Conservation (phyloP, 2,797 vertebrate species). For the Antrozous pallidus region DNA sequence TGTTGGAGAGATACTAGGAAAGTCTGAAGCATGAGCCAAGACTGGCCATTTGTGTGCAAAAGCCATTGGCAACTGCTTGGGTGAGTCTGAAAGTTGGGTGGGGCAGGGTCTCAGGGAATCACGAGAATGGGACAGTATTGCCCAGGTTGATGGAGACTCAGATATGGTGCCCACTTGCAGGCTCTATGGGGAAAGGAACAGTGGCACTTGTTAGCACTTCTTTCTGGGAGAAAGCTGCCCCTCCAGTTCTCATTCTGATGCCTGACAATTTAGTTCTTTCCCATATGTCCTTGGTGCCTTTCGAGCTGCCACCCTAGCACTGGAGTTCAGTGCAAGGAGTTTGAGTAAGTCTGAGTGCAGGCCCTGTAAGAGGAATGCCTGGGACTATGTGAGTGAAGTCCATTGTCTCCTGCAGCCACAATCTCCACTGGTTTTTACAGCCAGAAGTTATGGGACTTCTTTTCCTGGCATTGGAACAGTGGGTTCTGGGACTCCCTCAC, state of each 20-base stretch:
- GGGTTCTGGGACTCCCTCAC: background rate
- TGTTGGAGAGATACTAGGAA: background rate
- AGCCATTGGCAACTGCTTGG: background rate
- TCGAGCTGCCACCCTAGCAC: background rate
- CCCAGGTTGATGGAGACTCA: background rate
- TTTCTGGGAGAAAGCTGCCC: background rate
- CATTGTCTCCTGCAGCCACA: background rate
- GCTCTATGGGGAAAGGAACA: background rate
- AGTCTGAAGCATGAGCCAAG: background rate
- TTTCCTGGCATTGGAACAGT: background rate
- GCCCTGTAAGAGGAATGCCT: background rate
- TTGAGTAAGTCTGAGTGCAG: background rate
- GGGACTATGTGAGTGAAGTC: background rate
- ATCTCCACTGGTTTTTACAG: background rate
- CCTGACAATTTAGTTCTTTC: background rate
- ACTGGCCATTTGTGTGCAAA: background rate
- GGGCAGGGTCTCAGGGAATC: background rate
- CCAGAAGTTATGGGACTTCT: background rate
- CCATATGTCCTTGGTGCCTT: background rate
- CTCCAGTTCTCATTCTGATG: background rate
- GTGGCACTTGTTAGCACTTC: background rate
- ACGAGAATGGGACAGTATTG: background rate
- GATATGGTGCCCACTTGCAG: background rate
- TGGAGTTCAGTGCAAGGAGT: background rate
- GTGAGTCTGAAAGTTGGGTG: background rate